A percentile compares a stretch with the other conserved stretches of the same genome.
phyloP scores from a whole-genome alignment of 92 coral and sea anemone species.

The Palythoa grandis region DNA sequence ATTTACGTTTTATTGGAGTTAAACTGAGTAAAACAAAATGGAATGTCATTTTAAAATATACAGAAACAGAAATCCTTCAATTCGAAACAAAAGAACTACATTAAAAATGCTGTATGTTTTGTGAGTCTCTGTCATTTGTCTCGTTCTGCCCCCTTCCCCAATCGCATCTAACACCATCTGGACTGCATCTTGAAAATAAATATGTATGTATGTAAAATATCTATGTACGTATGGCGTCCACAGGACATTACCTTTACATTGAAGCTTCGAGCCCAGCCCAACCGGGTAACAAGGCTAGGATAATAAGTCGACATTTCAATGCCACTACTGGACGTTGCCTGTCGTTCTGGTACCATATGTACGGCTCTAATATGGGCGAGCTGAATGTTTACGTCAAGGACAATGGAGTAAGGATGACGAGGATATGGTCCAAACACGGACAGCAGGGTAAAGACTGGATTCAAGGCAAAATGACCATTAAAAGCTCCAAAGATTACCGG shows the following conservation, averaged over 20 bases:
- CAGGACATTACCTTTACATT: constrained; percentile 65
- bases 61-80: not conserved
- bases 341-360: constrained; percentile 84
- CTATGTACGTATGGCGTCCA: no score
- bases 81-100: not conserved
- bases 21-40: not conserved
- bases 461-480: constrained; percentile 51
- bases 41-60: not conserved
- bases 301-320: constrained; percentile 68
- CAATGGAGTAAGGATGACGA: constrained; percentile 24
- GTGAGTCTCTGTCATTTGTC: not conserved
- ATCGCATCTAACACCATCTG: not conserved
- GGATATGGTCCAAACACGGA: constrained; percentile 69
- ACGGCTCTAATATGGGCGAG: constrained; percentile 75
- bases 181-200: no score
- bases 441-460: constrained; percentile 81
- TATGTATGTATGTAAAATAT: no score
- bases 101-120: not conserved
- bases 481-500: constrained; percentile 46
- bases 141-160: not conserved
- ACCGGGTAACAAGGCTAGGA: constrained; percentile 63
- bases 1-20: not conserved
- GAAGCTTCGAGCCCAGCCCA: constrained; percentile 69
- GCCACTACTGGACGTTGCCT: constrained; percentile 67
- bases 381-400: constrained; percentile 63